These are phyloP conservation scores for Synchiropus splendidus DNA, from an alignment of 2,113 vertebrate genomes.

Conservation along the genomic window DNA sequence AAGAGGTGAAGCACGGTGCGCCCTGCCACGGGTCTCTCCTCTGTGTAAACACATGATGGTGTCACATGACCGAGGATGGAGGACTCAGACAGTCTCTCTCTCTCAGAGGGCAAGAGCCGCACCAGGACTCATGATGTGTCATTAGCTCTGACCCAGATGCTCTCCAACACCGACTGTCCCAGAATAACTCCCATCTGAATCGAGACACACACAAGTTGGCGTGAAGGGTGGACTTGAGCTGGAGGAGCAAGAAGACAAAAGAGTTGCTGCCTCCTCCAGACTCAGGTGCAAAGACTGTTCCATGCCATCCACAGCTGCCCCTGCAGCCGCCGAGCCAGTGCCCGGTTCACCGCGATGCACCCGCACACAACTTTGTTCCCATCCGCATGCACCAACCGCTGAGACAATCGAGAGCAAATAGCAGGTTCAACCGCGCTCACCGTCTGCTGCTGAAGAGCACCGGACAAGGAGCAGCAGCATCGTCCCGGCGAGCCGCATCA, in stretches of 20 bases:
- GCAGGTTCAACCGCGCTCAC: constrained; percentile 46
- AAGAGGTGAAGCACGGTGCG: background rate
- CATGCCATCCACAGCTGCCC: no score
- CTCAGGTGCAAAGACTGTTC: constrained; percentile 35
- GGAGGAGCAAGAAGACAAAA: constrained; percentile 27
- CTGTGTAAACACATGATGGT: background rate
- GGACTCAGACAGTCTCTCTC: background rate
- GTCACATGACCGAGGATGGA: constrained; percentile 10
- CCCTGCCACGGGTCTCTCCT: no score
- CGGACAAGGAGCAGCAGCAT: constrained; percentile 53
- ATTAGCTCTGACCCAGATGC: constrained; percentile 63
- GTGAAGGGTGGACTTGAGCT: constrained; percentile 9
- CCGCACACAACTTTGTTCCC: no score
- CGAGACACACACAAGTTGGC: constrained; percentile 2
- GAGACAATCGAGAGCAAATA: no score
- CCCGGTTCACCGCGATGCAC: no score
- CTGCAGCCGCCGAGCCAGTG: constrained; percentile 16
- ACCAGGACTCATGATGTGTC: constrained; percentile 43
- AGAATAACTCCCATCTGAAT: constrained; percentile 17
- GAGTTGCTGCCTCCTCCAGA: constrained; percentile 11
- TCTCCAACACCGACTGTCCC: constrained; percentile 37
- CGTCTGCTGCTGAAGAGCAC: constrained; percentile 57
- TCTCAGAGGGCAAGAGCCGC: constrained; percentile 27
- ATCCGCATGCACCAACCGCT: no score
- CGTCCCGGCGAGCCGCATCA: constrained; percentile 52